A percentile compares a stretch with the other conserved stretches of the same genome.
These are phyloP conservation scores for Drosophila ercepeae DNA, from an alignment of 1,140 invertebrate species.

Conservation along the genomic window DNA sequence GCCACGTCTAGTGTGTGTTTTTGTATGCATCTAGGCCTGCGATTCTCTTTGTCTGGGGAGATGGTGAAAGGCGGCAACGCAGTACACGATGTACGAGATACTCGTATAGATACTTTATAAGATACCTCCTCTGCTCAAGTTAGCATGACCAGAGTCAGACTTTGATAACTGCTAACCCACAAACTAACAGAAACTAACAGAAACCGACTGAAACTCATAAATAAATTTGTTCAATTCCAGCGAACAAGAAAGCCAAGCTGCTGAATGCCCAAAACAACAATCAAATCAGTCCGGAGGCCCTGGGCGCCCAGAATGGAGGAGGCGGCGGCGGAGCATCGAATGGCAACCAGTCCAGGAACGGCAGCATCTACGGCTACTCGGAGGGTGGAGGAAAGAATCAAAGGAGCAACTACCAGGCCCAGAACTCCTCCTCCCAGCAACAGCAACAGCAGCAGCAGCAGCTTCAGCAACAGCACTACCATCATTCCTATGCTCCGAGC, in stretches of 20 bases:
- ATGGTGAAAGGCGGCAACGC: conserved; percentile 71
- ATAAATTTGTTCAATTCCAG: conserved; percentile 83
- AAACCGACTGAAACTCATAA: conserved; percentile 49
- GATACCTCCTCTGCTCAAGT: conserved; percentile 35
- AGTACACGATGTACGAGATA: conserved; percentile 27
- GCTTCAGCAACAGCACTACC: conserved; percentile 39
- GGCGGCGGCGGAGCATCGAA: conserved; percentile 3
- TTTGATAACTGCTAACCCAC: conserved; percentile 67
- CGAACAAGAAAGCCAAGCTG: conserved; percentile 84
- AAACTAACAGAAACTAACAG: conserved; percentile 5
- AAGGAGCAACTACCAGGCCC: conserved; percentile 36
- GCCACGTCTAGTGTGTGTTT: conserved; percentile 26
- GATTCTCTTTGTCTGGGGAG: conserved; percentile 46
- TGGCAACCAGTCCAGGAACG: not conserved
- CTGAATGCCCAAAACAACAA: conserved; percentile 53
- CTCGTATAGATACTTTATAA: conserved; percentile 7
- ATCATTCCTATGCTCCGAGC: conserved; percentile 43
- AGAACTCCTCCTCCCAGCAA: not conserved
- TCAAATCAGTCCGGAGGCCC: conserved; percentile 21
- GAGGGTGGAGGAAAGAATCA: conserved; percentile 39
- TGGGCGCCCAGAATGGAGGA: conserved; percentile 23
- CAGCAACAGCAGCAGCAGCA: conserved; percentile 43
- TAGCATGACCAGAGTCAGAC: conserved; percentile 65
- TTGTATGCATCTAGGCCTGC: conserved; percentile 37
- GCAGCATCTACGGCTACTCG: conserved; percentile 56